These are phyloP conservation scores for Lepidocyrtoides sp. DNA, from an alignment of 2,888 invertebrate species.

Conservation along the genomic window DNA sequence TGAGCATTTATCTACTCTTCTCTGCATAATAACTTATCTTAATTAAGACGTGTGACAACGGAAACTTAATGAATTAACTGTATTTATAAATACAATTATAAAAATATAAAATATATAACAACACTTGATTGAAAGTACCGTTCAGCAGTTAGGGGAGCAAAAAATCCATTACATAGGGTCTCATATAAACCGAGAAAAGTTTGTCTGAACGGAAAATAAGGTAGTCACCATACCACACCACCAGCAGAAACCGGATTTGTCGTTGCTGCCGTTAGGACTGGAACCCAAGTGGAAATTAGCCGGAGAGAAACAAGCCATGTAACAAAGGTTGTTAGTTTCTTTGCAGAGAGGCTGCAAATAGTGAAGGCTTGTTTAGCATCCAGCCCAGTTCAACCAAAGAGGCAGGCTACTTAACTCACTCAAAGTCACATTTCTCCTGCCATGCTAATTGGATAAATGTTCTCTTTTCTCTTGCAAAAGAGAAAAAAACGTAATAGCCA, in stretches of 20 bases:
- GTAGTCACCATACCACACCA: neutral
- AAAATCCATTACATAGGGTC: neutral
- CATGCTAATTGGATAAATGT: slow-evolving; percentile 40
- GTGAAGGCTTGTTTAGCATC: neutral
- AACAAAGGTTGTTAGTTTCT: neutral
- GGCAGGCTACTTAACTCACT: neutral
- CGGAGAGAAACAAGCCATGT: neutral
- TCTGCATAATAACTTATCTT: neutral
- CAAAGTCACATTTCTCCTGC: neutral
- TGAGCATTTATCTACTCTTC: neutral
- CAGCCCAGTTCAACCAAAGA: too few relatives aligned
- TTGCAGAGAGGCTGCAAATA: neutral
- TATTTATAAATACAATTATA: neutral
- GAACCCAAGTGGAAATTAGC: slow-evolving; percentile 22
- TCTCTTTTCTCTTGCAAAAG: neutral
- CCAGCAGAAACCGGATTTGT: slow-evolving; percentile 3
- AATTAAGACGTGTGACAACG: neutral
- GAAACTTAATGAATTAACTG: neutral
- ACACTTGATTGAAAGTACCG: neutral
- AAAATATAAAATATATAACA: too few relatives aligned
- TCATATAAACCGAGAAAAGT: too few relatives aligned
- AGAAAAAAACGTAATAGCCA: neutral
- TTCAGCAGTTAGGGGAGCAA: too few relatives aligned
- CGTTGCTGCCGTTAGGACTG: neutral
- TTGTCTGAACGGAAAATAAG: too few relatives aligned